These are phyloP conservation scores for Augiades crinisus DNA, from an alignment of 2,888 invertebrate genomes.

Conservation along the genomic window DNA sequence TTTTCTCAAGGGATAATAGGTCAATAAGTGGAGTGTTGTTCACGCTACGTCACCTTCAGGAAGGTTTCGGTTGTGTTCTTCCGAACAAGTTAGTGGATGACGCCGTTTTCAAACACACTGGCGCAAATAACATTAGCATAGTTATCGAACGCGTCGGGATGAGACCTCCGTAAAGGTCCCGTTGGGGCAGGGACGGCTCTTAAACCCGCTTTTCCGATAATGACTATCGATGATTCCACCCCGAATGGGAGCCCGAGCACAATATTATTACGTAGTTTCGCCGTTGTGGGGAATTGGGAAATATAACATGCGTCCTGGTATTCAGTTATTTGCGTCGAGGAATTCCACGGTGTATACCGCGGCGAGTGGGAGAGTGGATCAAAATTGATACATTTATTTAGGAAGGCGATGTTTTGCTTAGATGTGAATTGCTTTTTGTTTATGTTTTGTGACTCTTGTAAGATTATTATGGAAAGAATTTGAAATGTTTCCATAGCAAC, in stretches of 20 bases:
- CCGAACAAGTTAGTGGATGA: slow-evolving; percentile 59
- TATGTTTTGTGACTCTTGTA: neutral
- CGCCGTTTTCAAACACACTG: slow-evolving; percentile 72
- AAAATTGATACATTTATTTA: slow-evolving; percentile 22
- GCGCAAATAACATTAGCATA: slow-evolving; percentile 81
- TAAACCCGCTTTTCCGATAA: slow-evolving; percentile 79
- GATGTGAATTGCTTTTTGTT: slow-evolving; percentile 2
- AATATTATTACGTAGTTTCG: slow-evolving; percentile 76
- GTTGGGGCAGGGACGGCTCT: slow-evolving; percentile 70
- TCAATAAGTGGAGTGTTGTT: slow-evolving; percentile 31
- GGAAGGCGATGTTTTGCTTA: slow-evolving; percentile 20
- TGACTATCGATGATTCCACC: slow-evolving; percentile 79
- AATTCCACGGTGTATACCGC: slow-evolving; percentile 44
- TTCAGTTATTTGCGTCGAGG: slow-evolving; percentile 60
- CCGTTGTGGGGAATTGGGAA: slow-evolving; percentile 69
- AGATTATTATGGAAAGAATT: neutral
- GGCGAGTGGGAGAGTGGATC: slow-evolving; percentile 11
- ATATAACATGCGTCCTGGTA: slow-evolving; percentile 62
- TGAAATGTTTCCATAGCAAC: too few species aligned
- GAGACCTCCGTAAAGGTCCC: slow-evolving; percentile 78
- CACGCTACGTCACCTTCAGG: slow-evolving; percentile 31
- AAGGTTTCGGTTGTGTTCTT: slow-evolving; percentile 28
- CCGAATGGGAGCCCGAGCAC: slow-evolving; percentile 68
- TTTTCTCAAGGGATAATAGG: slow-evolving; percentile 33
- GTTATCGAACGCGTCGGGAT: slow-evolving; percentile 78